phyloP scores from a whole-genome alignment of 2,797 vertebrate genomes.

The Spatula clypeata region DNA sequence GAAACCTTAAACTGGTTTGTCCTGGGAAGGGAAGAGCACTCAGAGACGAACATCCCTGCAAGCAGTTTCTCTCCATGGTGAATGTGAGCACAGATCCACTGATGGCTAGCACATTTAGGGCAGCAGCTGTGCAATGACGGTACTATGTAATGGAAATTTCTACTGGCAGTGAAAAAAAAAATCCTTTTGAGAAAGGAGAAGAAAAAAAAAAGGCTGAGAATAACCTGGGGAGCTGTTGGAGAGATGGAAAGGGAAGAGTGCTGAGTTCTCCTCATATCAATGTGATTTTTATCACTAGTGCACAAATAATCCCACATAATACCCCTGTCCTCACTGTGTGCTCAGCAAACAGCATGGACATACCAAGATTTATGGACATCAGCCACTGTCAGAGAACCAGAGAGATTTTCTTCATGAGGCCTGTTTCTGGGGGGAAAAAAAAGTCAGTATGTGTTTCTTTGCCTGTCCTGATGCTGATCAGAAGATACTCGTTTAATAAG shows the following conservation, averaged over 20 bases:
- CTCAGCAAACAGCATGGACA: slow-evolving; percentile 45
- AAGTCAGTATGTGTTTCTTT: slow-evolving; percentile 4
- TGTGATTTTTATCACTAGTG: slow-evolving; percentile 59
- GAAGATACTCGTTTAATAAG: slow-evolving; percentile 2
- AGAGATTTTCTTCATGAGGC: slow-evolving; percentile 19
- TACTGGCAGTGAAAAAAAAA: slow-evolving; percentile 19
- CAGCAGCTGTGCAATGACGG: neutral
- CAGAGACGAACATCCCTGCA: neutral
- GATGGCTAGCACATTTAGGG: neutral
- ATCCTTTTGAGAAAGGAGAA: slow-evolving; percentile 1
- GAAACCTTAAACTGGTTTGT: neutral
- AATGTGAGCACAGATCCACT: neutral
- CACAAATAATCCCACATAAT: slow-evolving; percentile 66
- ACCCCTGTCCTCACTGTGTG: slow-evolving; percentile 32
- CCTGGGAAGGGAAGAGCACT: neutral
- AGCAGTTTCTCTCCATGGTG: neutral
- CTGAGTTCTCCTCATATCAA: slow-evolving; percentile 11
- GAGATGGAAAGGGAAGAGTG: slow-evolving; percentile 11
- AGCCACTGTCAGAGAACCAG: slow-evolving; percentile 8
- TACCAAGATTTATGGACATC: slow-evolving; percentile 58
- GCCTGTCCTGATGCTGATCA: neutral
- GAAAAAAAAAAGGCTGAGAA: neutral
- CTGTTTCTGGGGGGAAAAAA: neutral
- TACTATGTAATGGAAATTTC: neutral
- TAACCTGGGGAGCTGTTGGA: slow-evolving; percentile 7